Base-by-base conservation (phyloP, 2,888 invertebrate species). In the Andrena trimmerana region DNA sequence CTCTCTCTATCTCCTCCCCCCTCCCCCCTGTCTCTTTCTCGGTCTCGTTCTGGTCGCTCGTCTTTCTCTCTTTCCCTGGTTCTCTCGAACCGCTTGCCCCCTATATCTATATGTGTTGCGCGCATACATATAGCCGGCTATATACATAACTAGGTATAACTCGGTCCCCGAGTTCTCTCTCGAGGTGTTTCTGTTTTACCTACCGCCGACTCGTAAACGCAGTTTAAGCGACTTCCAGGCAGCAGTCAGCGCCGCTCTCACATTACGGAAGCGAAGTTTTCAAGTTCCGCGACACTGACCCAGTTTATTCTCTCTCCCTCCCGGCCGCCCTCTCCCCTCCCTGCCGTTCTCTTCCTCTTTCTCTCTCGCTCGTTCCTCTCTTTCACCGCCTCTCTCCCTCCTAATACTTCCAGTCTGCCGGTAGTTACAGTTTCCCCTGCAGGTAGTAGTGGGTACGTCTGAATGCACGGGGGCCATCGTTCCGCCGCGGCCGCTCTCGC, bases 261-360 rank as follows among this genome's bases (percentile, higher is more conserved):
- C 92, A 93, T 93, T 93, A 93, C 93, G 93, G 93, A 93, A 93
- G 93, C 92, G 90, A 93, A 93, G 93, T 94, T 94, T 94, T 93
- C 93, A 93, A 93, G 93, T 93, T 93, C 93, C 92, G 91, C 93
- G 93, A 94, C 93, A 93, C 93, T 93, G 93, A 94, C 93, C 93
- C 93, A 94, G 93, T 93, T 93, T 93, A 88, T 90, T 90, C 85
- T 84, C 86, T 78, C 67, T 70, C 72, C 72, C 74, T 57, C 82
- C 74, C 59, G 48, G 13, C 48, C 63, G 57, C 10, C 57, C 57
- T 24, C 24, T 1, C 20, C 57, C 57, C 24, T 10, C 57, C 76
- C 62, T 59, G 20, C 68, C 70, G 10, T 68, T 33, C 71, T 29
- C 59, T 78, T 73, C 57, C 81, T 72, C 77, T 20, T 59, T 67